phyloP scores from a whole-genome alignment of 2,888 invertebrate genomes.

The Ormyrus labotus region DNA sequence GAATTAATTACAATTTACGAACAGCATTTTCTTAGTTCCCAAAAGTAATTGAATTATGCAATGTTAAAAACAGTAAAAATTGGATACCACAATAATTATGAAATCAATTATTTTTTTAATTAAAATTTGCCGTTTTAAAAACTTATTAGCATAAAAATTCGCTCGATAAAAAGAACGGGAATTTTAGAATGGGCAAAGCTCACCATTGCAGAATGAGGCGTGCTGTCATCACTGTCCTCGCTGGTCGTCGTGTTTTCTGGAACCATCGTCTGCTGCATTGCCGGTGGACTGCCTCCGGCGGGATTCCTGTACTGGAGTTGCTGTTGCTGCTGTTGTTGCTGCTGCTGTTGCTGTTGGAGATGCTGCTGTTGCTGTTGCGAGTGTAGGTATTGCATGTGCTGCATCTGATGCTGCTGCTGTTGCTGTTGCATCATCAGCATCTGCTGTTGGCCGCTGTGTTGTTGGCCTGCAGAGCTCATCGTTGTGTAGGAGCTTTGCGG shows the following conservation, averaged over 20 bases:
- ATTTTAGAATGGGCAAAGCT: slow-evolving; percentile 61
- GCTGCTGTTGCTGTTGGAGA: slow-evolving; percentile 69
- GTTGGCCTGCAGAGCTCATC: slow-evolving; percentile 80
- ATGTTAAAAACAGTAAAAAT: not conserved
- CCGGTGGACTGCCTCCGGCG: slow-evolving; percentile 80
- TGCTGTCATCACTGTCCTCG: slow-evolving; percentile 91
- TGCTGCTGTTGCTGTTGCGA: slow-evolving; percentile 68
- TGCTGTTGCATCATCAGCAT: slow-evolving; percentile 77
- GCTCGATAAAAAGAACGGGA: no score
- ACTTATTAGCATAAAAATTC: no score
- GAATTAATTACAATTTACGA: no score
- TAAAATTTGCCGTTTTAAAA: no score
- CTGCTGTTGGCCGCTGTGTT: slow-evolving; percentile 79
- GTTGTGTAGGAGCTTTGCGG: slow-evolving; percentile 78
- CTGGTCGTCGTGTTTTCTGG: slow-evolving; percentile 84
- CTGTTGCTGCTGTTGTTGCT: slow-evolving; percentile 73
- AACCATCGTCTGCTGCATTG: slow-evolving; percentile 73
- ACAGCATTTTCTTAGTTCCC: no score
- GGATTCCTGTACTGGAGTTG: slow-evolving; percentile 78
- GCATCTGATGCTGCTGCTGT: slow-evolving; percentile 77
- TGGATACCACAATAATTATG: not conserved
- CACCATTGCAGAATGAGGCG: slow-evolving; percentile 82
- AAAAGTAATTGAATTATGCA: not conserved
- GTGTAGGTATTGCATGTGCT: slow-evolving; percentile 65
- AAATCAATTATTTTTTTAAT: no score